A percentile compares a stretch with the other conserved stretches of the same genome.
phyloP scores from a whole-genome alignment of 2,888 invertebrate genomes.

The Chaetoderma sp. region DNA sequence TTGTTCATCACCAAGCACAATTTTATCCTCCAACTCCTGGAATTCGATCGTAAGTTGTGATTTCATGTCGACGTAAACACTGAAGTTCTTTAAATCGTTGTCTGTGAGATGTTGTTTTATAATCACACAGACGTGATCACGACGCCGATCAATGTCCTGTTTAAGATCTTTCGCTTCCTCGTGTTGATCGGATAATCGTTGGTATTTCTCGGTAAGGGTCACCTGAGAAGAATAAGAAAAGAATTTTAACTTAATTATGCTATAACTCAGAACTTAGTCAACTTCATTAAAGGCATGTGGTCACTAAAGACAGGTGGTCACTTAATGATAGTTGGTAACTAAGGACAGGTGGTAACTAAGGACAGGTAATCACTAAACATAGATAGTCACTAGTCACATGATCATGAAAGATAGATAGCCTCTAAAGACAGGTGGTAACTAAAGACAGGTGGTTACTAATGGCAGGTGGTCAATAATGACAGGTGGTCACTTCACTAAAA shows the following conservation, averaged over 20 bases:
- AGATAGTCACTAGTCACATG: too few relatives aligned
- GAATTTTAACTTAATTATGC: neutral
- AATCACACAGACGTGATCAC: conserved; percentile 77
- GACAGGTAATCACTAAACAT: too few relatives aligned
- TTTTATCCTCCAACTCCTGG: conserved; percentile 85
- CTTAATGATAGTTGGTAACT: too few relatives aligned
- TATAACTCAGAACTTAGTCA: too few relatives aligned
- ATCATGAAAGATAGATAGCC: too few relatives aligned
- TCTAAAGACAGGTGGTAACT: too few relatives aligned
- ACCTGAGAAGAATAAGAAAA: conserved; percentile 44
- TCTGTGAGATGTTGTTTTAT: conserved; percentile 78
- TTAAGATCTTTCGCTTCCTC: conserved; percentile 86
- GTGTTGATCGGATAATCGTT: conserved; percentile 81
- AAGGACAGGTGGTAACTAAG: too few relatives aligned
- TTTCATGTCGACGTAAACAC: conserved; percentile 88
- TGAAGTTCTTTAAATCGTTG: conserved; percentile 82
- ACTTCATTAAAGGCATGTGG: too few relatives aligned
- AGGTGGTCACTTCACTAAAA: too few relatives aligned
- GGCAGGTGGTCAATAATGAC: too few relatives aligned
- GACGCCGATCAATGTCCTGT: conserved; percentile 83
- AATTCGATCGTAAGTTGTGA: conserved; percentile 85
- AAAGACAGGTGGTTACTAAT: too few relatives aligned
- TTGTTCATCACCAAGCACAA: conserved; percentile 85
- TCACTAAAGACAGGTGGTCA: too few relatives aligned
- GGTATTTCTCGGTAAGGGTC: conserved; percentile 75